Conservation (phyloP, 2,888 invertebrate species). For the Anorthoa munda region DNA sequence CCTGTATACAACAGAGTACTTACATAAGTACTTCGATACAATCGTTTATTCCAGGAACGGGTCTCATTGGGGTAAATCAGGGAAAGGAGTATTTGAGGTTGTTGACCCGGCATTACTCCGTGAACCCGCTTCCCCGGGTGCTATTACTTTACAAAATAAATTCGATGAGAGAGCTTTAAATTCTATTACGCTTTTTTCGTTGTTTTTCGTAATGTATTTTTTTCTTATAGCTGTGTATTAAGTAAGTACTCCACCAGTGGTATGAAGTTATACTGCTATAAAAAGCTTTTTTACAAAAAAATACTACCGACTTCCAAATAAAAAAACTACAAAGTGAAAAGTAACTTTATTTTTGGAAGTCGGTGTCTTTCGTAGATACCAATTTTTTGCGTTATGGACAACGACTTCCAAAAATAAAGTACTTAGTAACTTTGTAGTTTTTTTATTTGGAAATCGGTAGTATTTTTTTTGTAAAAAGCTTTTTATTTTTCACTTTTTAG, state of each 20-base stretch:
- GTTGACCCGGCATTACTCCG: slow-evolving; percentile 37
- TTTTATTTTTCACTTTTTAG: too few relatives aligned
- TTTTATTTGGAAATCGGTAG: too few relatives aligned
- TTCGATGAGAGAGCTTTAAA: slow-evolving; percentile 44
- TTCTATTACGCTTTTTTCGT: slow-evolving; percentile 39
- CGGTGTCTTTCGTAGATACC: too few relatives aligned
- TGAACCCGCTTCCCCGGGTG: slow-evolving; percentile 15
- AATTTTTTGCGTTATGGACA: too few relatives aligned
- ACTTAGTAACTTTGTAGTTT: too few relatives aligned
- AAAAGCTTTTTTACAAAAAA: too few relatives aligned
- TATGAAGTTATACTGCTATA: not conserved
- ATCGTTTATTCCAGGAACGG: slow-evolving; percentile 24
- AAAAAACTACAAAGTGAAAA: too few relatives aligned
- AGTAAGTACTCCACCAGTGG: not conserved
- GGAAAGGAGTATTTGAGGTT: slow-evolving; percentile 46
- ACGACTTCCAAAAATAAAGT: too few relatives aligned
- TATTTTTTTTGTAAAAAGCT: too few relatives aligned
- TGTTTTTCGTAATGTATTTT: slow-evolving; percentile 21
- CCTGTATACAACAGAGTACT: not conserved
- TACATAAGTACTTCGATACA: slow-evolving; percentile 25
- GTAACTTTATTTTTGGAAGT: too few relatives aligned
- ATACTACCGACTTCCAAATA: too few relatives aligned
- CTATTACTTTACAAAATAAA: slow-evolving; percentile 54
- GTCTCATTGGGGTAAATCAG: slow-evolving; percentile 41
- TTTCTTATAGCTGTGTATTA: not conserved